Base-by-base conservation (phyloP, 2,797 vertebrate species). In the Pipistrellus pygmaeus region DNA sequence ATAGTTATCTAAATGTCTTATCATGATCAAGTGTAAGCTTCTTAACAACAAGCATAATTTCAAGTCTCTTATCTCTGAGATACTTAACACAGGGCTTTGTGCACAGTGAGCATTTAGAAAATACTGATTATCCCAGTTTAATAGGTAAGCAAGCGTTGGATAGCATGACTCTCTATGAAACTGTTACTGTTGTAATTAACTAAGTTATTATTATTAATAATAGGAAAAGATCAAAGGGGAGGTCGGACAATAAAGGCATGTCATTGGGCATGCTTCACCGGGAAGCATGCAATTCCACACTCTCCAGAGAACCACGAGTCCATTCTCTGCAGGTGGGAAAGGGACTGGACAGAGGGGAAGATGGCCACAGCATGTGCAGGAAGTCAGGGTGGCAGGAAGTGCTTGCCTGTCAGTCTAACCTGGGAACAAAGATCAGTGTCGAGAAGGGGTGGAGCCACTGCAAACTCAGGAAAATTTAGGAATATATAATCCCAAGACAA, bases 1-100 rank as follows among this genome's bases (percentile, higher is more conserved):
- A 46, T 51, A 48, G 53, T 32, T 89, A 75, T 48, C 92, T 88
- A 86, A 89, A 81, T 85, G 53, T 62, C 71, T 90, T 85, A 73
- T 81, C 32, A 60, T 13, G 73, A 82, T 62, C 75, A 96, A 94
- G 14, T 78, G n/a, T 92, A 90, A 85, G 82, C 82, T 80, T 80
- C 71, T 92, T 81, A 84, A 73, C 71, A 84, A 87, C 62, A 95
- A 93, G 46, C 46, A 92, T 84, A 55, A 92, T 71, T 96, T 95
- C 41, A 44, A 87, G 23, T 88, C 81, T 82, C 82, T 69, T 93
- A 90, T 62, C 77, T 92, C 90, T 91, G 91, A 55, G 90, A 80
- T 72, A 84, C 27, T 93, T 41, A 69, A 69, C 75, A 69, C 32
- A 46, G 60, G 66, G 73, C 30, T 80, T 83, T 92, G 73, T 44